These are phyloP conservation scores for Hyperopisus bebe DNA, from an alignment of 2,113 vertebrate genomes.

Conservation along the genomic window DNA sequence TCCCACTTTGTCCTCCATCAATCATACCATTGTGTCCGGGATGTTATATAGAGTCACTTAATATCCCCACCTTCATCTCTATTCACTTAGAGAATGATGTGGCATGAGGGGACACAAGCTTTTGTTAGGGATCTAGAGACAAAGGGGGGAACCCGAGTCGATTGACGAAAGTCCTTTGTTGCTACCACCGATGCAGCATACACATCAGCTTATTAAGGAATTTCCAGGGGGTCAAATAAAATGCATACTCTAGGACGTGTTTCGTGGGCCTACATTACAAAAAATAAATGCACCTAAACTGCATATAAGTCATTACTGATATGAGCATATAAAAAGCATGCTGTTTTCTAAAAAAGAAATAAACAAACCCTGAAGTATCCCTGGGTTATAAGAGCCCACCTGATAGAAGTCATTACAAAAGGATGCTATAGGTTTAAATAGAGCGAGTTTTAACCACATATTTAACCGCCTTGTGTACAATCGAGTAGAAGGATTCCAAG, in stretches of 20 bases:
- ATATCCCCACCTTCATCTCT: slow-evolving; percentile 98
- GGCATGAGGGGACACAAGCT: slow-evolving; percentile 75
- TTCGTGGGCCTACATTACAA: background rate
- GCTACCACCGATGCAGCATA: slow-evolving; percentile 9
- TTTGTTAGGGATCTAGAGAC: slow-evolving; percentile 59
- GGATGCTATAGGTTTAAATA: background rate
- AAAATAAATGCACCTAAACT: slow-evolving; percentile 1
- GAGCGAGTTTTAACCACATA: background rate
- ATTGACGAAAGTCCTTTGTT: slow-evolving; percentile 25
- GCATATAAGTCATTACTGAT: background rate
- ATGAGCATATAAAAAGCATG: background rate
- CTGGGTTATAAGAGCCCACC: background rate
- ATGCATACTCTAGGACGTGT: background rate
- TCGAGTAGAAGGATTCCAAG: background rate
- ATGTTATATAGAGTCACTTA: slow-evolving; percentile 99
- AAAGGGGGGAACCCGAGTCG: slow-evolving; percentile 18
- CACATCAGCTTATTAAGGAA: slow-evolving; percentile 18
- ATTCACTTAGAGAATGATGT: slow-evolving; percentile 91
- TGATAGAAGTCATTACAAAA: background rate
- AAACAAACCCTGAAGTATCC: background rate
- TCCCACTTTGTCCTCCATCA: slow-evolving; percentile 99
- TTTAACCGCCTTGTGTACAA: background rate
- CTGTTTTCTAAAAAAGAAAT: background rate
- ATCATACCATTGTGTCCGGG: slow-evolving; percentile 97
- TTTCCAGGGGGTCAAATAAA: slow-evolving; percentile 10